Conservation (phyloP, 2,797 vertebrate genomes). For the Coregonus suidteri region DNA sequence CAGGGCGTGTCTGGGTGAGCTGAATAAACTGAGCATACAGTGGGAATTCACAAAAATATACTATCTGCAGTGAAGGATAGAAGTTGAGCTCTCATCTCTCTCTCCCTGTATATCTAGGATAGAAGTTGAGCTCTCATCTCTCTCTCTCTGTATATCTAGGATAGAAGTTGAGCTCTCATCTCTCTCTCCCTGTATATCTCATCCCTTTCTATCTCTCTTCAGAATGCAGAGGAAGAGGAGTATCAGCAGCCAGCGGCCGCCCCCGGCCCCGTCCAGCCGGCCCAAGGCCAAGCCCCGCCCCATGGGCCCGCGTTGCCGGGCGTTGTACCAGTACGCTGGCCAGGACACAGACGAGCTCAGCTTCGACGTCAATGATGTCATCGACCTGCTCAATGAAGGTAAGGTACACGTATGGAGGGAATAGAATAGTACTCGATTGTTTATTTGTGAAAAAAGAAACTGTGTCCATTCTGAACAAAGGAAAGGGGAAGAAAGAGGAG, state of each 20-base stretch:
- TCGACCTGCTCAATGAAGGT: slow-evolving; percentile 91
- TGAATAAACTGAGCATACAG: not conserved
- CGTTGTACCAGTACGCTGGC: slow-evolving; percentile 88
- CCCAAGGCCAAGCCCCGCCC: slow-evolving; percentile 79
- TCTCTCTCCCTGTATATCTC: not conserved
- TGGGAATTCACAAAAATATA: not conserved
- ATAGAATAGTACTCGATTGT: not conserved
- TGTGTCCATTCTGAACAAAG: not conserved
- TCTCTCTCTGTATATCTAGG: not conserved
- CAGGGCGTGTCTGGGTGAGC: slow-evolving; percentile 93
- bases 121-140: not conserved
- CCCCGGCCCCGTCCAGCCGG: slow-evolving; percentile 74
- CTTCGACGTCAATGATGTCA: slow-evolving; percentile 86
- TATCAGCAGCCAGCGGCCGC: slow-evolving; percentile 79
- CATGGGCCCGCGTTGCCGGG: slow-evolving; percentile 80
- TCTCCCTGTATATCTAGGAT: not conserved
- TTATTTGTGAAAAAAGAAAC: not conserved
- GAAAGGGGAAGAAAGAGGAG: not conserved
- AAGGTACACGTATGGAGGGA: slow-evolving; percentile 19
- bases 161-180: not conserved
- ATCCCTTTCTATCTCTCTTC: not conserved
- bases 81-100: not conserved
- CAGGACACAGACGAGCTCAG: slow-evolving; percentile 95
- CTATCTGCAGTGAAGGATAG: not conserved
- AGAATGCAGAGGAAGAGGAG: slow-evolving; percentile 89